phyloP scores from a whole-genome alignment of 2,797 vertebrate species.

The Leontocebus nigricollis region DNA sequence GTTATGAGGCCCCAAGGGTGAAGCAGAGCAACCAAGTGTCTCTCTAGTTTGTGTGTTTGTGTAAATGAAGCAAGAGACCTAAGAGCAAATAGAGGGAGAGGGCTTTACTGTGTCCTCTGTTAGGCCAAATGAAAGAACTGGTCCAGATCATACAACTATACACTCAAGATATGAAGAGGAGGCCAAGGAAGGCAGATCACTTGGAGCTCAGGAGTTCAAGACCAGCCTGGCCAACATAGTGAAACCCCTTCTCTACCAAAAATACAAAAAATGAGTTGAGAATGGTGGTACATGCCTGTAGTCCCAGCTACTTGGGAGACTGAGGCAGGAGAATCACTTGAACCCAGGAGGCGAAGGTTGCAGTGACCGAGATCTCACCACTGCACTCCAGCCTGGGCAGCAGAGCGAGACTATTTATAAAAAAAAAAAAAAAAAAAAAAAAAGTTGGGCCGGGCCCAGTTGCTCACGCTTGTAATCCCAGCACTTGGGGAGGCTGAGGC shows the following conservation, averaged over 20 bases:
- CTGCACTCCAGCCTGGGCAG: background rate
- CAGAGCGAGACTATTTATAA: background rate
- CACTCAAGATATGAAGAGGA: background rate
- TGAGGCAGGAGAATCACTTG: background rate
- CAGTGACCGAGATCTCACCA: background rate
- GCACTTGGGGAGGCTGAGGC: too few species aligned
- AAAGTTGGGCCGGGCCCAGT: too few species aligned
- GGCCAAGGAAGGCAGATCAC: background rate
- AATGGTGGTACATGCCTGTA: background rate
- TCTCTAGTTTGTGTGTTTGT: background rate
- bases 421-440: background rate
- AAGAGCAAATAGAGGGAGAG: background rate
- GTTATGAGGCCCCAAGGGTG: background rate
- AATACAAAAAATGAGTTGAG: background rate
- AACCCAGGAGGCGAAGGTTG: background rate
- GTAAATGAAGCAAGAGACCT: background rate
- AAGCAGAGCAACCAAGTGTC: background rate
- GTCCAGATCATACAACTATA: background rate
- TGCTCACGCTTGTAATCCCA: too few species aligned
- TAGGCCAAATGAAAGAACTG: background rate
- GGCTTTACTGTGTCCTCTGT: rapidly evolving
- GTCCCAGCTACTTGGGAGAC: background rate
- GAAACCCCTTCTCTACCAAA: background rate
- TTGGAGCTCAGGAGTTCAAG: background rate
- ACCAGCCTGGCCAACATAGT: background rate